phyloP scores from a whole-genome alignment of 2,888 invertebrate genomes.

The Aromia moschata region DNA sequence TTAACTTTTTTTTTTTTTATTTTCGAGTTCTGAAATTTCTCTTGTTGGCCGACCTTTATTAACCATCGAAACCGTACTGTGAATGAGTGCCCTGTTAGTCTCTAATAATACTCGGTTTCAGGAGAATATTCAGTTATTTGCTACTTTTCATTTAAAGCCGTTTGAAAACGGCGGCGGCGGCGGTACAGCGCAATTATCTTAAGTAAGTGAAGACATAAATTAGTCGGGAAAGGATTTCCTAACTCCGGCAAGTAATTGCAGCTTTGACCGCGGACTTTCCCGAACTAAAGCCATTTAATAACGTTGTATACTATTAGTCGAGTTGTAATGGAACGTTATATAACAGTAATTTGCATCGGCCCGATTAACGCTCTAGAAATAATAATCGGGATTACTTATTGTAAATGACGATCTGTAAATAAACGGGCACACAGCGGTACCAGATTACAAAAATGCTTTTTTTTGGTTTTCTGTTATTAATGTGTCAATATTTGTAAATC shows the following conservation, averaged over 20 bases:
- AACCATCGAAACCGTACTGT: too few species aligned
- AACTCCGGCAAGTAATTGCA: constrained; percentile 18
- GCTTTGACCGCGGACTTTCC: constrained; percentile 18
- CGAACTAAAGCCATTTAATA: constrained; percentile 22
- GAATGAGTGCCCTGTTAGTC: too few species aligned
- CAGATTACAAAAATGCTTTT: too few species aligned
- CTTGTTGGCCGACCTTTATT: too few species aligned
- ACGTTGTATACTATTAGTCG: constrained; percentile 22
- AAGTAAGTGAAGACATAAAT: constrained; percentile 21
- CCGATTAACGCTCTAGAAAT: constrained; percentile 20
- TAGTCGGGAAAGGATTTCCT: constrained; percentile 16
- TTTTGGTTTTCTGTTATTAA: too few species aligned
- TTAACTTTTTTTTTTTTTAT: too few species aligned
- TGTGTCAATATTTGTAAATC: too few species aligned
- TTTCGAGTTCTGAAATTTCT: too few species aligned
- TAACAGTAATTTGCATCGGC: constrained; percentile 18
- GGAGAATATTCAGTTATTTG: not conserved
- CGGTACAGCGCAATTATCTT: constrained; percentile 5
- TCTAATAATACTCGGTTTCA: too few species aligned
- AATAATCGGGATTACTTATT: constrained; percentile 11
- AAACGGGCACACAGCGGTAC: too few species aligned
- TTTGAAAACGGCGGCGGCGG: not conserved
- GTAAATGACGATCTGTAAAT: constrained; percentile 9
- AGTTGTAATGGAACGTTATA: constrained; percentile 14
- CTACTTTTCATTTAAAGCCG: not conserved